Conservation (phyloP, 1,140 invertebrate species). For the Lasaia peninsularis region DNA sequence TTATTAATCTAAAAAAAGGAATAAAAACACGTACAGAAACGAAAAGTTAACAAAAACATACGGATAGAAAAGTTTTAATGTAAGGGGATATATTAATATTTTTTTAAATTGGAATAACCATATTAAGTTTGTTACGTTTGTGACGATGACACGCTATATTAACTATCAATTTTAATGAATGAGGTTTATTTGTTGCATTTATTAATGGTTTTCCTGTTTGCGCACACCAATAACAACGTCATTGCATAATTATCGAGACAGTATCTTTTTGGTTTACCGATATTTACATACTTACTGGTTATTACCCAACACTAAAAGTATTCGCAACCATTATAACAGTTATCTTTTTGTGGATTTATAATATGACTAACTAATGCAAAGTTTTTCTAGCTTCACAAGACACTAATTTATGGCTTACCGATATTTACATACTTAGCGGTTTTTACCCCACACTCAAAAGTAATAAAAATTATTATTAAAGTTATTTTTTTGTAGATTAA, state of each 20-base stretch:
- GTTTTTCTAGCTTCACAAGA: no score
- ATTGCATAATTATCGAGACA: constrained; percentile 31
- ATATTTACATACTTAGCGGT: constrained; percentile 25
- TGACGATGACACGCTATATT: constrained; percentile 22
- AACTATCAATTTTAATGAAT: constrained; percentile 27
- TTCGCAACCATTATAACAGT: neutral
- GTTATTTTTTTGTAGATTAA: no score
- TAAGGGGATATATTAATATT: no score
- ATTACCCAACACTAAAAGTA: neutral
- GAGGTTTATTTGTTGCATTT: constrained; percentile 24
- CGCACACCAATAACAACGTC: constrained; percentile 17
- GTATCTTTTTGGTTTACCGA: constrained; percentile 26
- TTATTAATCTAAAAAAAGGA: no score
- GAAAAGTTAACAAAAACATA: no score
- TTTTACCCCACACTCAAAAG: constrained; percentile 1
- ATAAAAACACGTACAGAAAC: no score
- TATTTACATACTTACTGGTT: constrained; percentile 25
- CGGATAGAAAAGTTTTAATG: no score
- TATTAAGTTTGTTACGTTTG: constrained; percentile 12
- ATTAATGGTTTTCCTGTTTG: constrained; percentile 36
- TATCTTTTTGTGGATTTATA: no score
- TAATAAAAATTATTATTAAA: neutral
- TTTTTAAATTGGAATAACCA: neutral
- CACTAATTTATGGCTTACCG: constrained; percentile 24
- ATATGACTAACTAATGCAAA: no score